Conservation (phyloP, 2,888 invertebrate species). For the Epistrophe eligans region DNA sequence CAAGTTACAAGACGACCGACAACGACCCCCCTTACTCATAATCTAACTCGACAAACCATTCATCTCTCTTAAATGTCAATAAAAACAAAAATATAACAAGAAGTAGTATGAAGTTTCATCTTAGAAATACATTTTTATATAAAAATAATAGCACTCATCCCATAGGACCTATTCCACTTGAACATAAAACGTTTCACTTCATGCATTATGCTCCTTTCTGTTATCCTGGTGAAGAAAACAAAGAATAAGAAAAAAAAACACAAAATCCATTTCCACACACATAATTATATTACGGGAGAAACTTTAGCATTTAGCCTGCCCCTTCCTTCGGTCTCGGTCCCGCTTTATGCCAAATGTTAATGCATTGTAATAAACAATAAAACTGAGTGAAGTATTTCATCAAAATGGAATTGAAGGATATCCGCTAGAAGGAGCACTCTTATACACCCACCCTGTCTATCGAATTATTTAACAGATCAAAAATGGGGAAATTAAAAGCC, state of each 20-base stretch:
- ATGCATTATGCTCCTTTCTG: slow-evolving; percentile 47
- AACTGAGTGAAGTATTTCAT: slow-evolving; percentile 49
- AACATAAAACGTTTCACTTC: slow-evolving; percentile 68
- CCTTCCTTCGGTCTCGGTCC: neutral
- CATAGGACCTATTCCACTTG: slow-evolving; percentile 48
- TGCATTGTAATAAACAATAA: slow-evolving; percentile 71
- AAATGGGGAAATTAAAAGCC: slow-evolving; percentile 43
- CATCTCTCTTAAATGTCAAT: slow-evolving; percentile 55
- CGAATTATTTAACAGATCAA: slow-evolving; percentile 55
- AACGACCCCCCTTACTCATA: neutral
- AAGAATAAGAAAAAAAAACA: neutral
- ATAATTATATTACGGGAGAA: slow-evolving; percentile 54
- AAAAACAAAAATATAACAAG: slow-evolving; percentile 51
- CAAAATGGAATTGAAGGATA: slow-evolving; percentile 61
- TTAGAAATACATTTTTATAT: slow-evolving; percentile 40
- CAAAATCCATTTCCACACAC: slow-evolving; percentile 46
- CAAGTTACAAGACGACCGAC: neutral
- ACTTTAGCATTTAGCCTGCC: slow-evolving; percentile 51
- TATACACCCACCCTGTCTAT: neutral
- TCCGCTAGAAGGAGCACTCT: slow-evolving; percentile 5
- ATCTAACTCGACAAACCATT: slow-evolving; percentile 28
- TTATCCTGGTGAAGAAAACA: neutral
- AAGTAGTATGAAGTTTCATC: slow-evolving; percentile 3
- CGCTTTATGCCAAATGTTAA: slow-evolving; percentile 40
- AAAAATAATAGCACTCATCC: slow-evolving; percentile 43